Conservation (phyloP, 2,888 invertebrate species). For the Beris chalybata region DNA sequence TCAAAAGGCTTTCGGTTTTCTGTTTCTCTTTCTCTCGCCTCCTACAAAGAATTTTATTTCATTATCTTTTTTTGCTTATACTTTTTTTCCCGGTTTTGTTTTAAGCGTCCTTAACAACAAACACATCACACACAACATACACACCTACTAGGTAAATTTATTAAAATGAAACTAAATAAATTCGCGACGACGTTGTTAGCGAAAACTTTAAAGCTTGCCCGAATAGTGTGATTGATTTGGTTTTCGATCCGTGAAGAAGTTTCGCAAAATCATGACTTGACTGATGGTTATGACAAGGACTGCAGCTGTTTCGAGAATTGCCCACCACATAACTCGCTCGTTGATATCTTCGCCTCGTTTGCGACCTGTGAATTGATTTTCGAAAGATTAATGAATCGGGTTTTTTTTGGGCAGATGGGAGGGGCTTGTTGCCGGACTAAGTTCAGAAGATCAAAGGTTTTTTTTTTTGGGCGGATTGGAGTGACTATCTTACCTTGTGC, state of each 20-base stretch:
- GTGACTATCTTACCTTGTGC: constrained; percentile 69
- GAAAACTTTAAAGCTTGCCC: constrained; percentile 46
- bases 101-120: constrained; percentile 23
- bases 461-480: background rate
- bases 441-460: too few relatives aligned
- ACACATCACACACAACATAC: constrained; percentile 28
- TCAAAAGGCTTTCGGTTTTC: too few relatives aligned
- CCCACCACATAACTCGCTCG: constrained; percentile 92
- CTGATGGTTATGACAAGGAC: constrained; percentile 84
- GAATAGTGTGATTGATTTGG: constrained; percentile 55
- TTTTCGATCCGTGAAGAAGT: constrained; percentile 82
- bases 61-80: constrained; percentile 10
- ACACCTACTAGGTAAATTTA: constrained; percentile 21
- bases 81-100: constrained; percentile 4
- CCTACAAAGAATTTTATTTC: background rate
- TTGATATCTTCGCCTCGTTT: constrained; percentile 96
- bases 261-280: constrained; percentile 88
- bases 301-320: constrained; percentile 82
- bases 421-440: background rate
- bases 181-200: constrained; percentile 9
- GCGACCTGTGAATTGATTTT: constrained; percentile 59
- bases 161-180: constrained; percentile 28
- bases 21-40: constrained; percentile 1
- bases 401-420: too few relatives aligned
- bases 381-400: background rate